Percentiles rank a stretch among this genome's conserved stretches.
These are phyloP conservation scores for Xerus rutilus DNA, from an alignment of 2,797 vertebrate genomes.

Conservation along the genomic window DNA sequence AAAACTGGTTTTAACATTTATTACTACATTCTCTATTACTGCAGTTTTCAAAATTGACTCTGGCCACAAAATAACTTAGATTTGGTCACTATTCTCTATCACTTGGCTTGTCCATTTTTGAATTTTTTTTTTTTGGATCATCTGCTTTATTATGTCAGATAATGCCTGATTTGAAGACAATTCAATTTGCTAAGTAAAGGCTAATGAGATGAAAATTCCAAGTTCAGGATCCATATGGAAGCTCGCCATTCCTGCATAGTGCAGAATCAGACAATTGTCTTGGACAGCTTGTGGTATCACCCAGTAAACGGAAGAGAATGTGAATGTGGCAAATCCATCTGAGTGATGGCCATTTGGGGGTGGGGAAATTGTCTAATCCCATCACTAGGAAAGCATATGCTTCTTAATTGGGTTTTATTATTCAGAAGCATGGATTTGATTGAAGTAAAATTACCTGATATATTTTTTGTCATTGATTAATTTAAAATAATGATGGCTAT, in stretches of 20 bases:
- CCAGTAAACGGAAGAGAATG: background rate
- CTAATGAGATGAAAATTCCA: background rate
- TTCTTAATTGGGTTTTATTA: background rate
- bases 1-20: background rate
- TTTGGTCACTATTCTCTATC: background rate
- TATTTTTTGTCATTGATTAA: background rate
- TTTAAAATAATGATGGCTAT: background rate
- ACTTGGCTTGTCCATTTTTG: background rate
- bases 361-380: background rate
- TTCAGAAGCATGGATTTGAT: background rate
- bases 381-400: background rate
- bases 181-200: background rate
- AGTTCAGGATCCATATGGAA: background rate
- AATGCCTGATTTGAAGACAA: background rate
- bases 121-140: background rate
- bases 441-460: conserved; percentile 4
- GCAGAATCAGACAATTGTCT: no score
- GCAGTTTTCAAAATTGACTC: background rate
- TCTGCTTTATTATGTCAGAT: background rate
- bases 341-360: background rate
- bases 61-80: background rate
- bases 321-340: background rate
- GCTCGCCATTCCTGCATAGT: background rate
- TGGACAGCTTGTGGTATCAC: background rate
- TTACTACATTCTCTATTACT: background rate